Conservation (phyloP, 2,113 vertebrate species). For the Maccullochella peelii region DNA sequence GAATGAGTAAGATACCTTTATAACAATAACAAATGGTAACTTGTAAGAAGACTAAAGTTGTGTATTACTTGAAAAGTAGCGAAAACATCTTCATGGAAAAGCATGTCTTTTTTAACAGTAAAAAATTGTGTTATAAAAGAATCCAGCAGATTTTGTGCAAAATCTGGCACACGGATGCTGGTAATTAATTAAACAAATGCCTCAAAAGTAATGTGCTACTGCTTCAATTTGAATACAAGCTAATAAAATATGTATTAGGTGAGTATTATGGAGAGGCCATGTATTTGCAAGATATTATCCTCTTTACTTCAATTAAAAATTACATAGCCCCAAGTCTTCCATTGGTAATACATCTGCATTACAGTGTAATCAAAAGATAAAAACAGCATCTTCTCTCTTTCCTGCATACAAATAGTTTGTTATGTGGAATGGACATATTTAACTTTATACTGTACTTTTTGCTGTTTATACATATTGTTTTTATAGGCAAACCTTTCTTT, state of each 20-base stretch:
- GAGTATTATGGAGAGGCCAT: slow-evolving; percentile 3
- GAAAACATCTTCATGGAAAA: background rate
- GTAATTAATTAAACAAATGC: slow-evolving; percentile 8
- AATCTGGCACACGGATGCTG: background rate
- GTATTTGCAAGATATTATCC: slow-evolving; percentile 30
- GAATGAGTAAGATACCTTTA: background rate
- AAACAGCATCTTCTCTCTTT: background rate
- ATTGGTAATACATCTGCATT: slow-evolving; percentile 7
- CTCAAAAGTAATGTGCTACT: slow-evolving; percentile 9
- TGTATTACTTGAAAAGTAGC: background rate
- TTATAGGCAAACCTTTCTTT: background rate
- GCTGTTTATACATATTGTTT: background rate
- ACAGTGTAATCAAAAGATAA: slow-evolving; percentile 1
- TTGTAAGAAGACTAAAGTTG: background rate
- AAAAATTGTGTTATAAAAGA: background rate
- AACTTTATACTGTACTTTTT: background rate
- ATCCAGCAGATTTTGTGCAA: background rate
- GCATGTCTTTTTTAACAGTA: background rate
- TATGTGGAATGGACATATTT: background rate
- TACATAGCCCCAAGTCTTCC: background rate
- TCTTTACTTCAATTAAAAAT: slow-evolving; percentile 29
- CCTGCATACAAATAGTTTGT: background rate
- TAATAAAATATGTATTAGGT: background rate
- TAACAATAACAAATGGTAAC: background rate
- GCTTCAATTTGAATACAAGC: background rate